Evolutionary conservation across 1,140 invertebrate genomes (phyloP), one percentile per base, ranked within the genome.

Genomic region (Nylanderia fulva): DNA sequence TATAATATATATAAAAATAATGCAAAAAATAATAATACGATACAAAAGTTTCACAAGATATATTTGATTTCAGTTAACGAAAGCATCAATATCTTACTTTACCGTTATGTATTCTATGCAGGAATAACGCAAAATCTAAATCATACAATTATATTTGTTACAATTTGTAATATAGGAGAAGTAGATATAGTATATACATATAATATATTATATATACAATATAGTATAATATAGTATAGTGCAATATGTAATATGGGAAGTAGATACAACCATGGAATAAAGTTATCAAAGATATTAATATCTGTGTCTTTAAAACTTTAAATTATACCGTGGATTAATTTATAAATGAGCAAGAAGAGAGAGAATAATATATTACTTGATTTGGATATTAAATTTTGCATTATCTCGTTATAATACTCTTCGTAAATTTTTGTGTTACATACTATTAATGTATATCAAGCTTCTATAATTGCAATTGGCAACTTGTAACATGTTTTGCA

Each of bases 41-140:
- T 9, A 4, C 8, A 64, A 1, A 21, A n/a, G n/a, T n/a, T 64
- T 8, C 4, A 6, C 33, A 52, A 48, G 15, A 48, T 13, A 5
- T 27, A 33, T 52, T 56, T 52, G 0, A 56, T 72, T 72, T 0
- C 33, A 72, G 69, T 4, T 72, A 7, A 15, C 3, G 1, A 56
- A 72, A 1, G 48, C 52, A 15, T 72, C 48, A 2, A 21, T 72
- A 56, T 56, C 69, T 7, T 72, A 72, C 1, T 54, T 72, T 72
- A 72, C 48, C 3, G 13, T 72, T 24, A 27, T 72, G 6, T 54
- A 52, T 36, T 72, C 69, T 54, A 72, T 54, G 27, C 2, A 54
- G 56, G 13, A 54, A 21, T 13, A 2, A 69, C 2, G 11, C 5
- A 15, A 39, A 39, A 66, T 42, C 7, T 69, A 18, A 15, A n/a